These are phyloP conservation scores for Dicrostonyx torquatus DNA, from an alignment of 2,797 vertebrate species.

Conservation along the genomic window DNA sequence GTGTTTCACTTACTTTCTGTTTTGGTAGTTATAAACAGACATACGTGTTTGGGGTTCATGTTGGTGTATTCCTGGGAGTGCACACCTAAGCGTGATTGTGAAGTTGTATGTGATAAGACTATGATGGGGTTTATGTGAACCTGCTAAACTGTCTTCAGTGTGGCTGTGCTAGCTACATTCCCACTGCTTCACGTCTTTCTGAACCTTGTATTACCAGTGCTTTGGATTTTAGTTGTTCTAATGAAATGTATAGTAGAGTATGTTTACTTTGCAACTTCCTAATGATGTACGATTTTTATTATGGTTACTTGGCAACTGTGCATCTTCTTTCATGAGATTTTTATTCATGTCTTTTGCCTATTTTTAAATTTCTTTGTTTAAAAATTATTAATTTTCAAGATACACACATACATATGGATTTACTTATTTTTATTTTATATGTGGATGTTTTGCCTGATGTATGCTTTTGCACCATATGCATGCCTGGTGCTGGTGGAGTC, in stretches of 20 bases:
- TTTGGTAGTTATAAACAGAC: neutral
- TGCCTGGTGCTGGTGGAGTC: neutral
- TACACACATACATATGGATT: neutral
- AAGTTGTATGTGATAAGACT: neutral
- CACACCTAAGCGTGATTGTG: neutral
- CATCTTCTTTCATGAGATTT: neutral
- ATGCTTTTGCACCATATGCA: neutral
- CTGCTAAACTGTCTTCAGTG: neutral
- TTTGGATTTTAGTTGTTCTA: neutral
- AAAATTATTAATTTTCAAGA: neutral
- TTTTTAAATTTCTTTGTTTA: constrained; percentile 36
- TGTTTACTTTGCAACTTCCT: neutral
- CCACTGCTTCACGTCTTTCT: accelerated
- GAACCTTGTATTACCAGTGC: neutral
- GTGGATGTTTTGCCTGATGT: neutral
- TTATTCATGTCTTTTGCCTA: neutral
- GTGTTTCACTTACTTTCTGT: neutral
- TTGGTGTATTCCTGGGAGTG: neutral
- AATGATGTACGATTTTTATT: neutral
- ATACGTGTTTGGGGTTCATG: neutral
- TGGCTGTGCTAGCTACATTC: neutral
- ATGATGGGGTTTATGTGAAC: neutral
- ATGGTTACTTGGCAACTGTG: neutral
- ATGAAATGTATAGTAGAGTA: no score
- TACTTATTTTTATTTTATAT: neutral